These are phyloP conservation scores for Paracentrotus lividus DNA, from an alignment of 53 echinoderm and acorn worm species.

Conservation along the genomic window DNA sequence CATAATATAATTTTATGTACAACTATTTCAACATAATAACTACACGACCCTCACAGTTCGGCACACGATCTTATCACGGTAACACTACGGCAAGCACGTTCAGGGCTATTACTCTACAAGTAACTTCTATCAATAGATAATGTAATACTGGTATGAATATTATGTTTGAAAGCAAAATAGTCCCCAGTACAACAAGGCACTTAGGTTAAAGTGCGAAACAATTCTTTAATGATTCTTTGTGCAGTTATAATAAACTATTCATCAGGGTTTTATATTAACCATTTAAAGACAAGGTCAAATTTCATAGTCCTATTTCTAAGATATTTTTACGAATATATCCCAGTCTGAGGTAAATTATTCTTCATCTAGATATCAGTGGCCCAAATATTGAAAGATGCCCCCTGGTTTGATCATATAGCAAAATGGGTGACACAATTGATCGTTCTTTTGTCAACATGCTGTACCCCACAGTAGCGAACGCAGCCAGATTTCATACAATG, in stretches of 20 bases:
- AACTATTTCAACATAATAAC: constrained; percentile 6
- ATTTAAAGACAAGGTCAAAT: too few relatives aligned
- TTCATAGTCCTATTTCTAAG: too few relatives aligned
- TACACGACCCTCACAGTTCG: neutral
- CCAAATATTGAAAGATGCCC: too few relatives aligned
- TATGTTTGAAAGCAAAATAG: constrained; percentile 35
- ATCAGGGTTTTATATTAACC: too few relatives aligned
- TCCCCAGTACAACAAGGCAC: constrained; percentile 43
- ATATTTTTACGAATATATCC: too few relatives aligned
- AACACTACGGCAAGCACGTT: constrained; percentile 26
- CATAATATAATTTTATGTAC: constrained; percentile 9
- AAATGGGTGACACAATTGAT: too few relatives aligned
- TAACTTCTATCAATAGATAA: neutral
- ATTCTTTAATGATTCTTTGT: neutral
- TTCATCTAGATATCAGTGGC: too few relatives aligned
- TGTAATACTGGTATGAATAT: constrained; percentile 41
- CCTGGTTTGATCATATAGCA: too few relatives aligned
- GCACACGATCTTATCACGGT: neutral
- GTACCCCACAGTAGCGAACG: too few relatives aligned
- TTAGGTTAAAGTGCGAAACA: constrained; percentile 40
- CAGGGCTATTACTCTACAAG: neutral
- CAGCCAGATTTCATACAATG: too few relatives aligned
- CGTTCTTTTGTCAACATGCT: too few relatives aligned
- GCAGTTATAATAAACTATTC: neutral
- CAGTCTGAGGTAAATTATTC: too few relatives aligned